Evolutionary conservation across 92 coral and sea anemone species (phyloP).

Genomic region (Zoanthus solanderi): DNA sequence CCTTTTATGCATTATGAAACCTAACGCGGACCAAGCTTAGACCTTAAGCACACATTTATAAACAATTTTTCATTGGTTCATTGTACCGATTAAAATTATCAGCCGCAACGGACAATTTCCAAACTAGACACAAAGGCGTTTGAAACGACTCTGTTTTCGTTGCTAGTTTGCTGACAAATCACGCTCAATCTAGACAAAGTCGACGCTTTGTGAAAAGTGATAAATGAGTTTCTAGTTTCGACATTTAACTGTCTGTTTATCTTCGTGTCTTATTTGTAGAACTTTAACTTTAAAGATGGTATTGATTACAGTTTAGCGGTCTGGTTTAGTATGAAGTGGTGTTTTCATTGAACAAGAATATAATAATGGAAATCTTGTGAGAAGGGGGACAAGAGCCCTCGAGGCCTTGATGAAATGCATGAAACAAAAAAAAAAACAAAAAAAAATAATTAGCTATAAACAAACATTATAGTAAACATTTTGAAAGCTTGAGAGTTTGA

Average conservation of each 20-base stretch:
- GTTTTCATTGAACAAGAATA: constrained; percentile 12
- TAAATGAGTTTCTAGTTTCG: constrained; percentile 34
- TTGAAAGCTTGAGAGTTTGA: neutral
- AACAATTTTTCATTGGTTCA: neutral
- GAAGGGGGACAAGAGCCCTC: constrained; percentile 29
- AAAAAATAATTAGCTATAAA: neutral
- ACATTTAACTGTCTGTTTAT: constrained; percentile 8
- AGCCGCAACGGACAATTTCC: constrained; percentile 1
- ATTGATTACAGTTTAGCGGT: constrained; percentile 27
- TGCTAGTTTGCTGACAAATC: constrained; percentile 7
- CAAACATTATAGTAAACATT: constrained; percentile 2
- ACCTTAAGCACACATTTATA: constrained; percentile 12
- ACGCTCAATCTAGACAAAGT: neutral
- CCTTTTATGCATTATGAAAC: neutral
- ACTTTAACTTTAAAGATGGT: constrained; percentile 29
- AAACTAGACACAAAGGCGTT: neutral
- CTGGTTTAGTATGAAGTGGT: constrained; percentile 36
- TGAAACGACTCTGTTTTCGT: neutral
- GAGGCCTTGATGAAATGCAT: constrained; percentile 38
- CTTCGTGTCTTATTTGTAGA: constrained; percentile 18
- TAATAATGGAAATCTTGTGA: constrained; percentile 25
- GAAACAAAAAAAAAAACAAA: too few species aligned
- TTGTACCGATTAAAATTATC: neutral
- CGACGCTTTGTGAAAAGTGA: neutral
- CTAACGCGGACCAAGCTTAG: neutral